Conservation (phyloP, 2,113 vertebrate species). For the Anguilla rostrata region DNA sequence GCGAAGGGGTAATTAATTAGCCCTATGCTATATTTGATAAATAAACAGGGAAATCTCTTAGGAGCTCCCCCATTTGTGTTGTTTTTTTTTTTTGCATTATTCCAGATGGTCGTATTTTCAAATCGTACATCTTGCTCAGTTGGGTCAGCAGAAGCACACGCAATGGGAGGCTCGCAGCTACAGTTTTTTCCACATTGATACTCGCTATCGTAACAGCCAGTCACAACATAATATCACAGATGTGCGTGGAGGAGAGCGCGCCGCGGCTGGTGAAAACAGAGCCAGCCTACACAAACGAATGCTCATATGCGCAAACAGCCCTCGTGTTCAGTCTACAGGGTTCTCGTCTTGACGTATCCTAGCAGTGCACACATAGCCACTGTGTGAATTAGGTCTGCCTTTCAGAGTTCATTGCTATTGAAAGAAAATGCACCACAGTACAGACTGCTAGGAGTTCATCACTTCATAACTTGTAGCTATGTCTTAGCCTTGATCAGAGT, state of each 20-base stretch:
- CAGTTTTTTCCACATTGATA: neutral
- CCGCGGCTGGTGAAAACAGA: neutral
- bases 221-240: neutral
- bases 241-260: neutral
- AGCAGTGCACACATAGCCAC: neutral
- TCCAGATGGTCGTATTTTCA: neutral
- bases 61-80: neutral
- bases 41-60: neutral
- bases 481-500: neutral
- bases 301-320: neutral
- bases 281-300: neutral
- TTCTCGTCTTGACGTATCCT: neutral
- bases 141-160: neutral
- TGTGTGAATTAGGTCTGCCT: neutral
- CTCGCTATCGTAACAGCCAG: neutral
- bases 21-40: neutral
- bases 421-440: neutral
- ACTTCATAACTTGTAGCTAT: neutral
- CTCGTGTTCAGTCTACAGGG: neutral
- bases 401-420: neutral
- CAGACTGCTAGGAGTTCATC: neutral
- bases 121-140: constrained; percentile 7
- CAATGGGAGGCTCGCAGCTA: neutral
- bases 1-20: neutral
- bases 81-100: neutral